Base-by-base conservation (phyloP, 2,797 vertebrate species). In the Alauda arvensis region DNA sequence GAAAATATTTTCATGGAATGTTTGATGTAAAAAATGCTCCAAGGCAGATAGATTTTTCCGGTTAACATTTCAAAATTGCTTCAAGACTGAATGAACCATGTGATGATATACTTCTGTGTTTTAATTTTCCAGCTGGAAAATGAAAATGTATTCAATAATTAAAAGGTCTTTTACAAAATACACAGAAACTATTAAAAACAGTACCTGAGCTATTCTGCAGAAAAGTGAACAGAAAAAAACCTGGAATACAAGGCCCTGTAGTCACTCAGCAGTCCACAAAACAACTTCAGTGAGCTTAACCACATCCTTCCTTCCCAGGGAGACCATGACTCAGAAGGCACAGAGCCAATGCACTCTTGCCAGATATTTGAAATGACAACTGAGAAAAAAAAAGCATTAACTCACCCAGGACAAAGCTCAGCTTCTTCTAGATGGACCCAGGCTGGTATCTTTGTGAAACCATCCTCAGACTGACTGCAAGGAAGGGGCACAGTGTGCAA, bases 11-110 rank as follows among this genome's bases (percentile, higher is more conserved):
- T 95, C 91, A 96, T 76, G 77, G 82, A 93, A 93, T 49, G 88
- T 96, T 97, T 96, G 93, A 97, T 96, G 94, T 95, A 91, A 75
- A 88, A 96, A 95, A 49, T 65, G 95, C 97, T 95, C 40, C 68
- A 69, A 97, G 95, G 96, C 94, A 91, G 88, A 85, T 86, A 94
- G 87, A 87, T 70, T 78, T 91, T 94, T 95, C 87, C 12, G 16
- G 95, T 94, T 96, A 93, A 77, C 60, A 78, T 94, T 94, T 94
- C 90, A 94, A 93, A 92, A 94, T 88, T 90, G 92, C 93, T 96
- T 93, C 74, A 88, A 94, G 94, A 94, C 77, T 92, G 70, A 70
- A 93, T 92, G 88, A 94, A 94, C 75, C 67, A 95, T 91, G 61
- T 90, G 91, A 96, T 95, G 85, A 94, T 96, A 94, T 85, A 69